These are phyloP conservation scores for Ectobius pallidus DNA, from an alignment of 2,888 invertebrate species.

Conservation along the genomic window DNA sequence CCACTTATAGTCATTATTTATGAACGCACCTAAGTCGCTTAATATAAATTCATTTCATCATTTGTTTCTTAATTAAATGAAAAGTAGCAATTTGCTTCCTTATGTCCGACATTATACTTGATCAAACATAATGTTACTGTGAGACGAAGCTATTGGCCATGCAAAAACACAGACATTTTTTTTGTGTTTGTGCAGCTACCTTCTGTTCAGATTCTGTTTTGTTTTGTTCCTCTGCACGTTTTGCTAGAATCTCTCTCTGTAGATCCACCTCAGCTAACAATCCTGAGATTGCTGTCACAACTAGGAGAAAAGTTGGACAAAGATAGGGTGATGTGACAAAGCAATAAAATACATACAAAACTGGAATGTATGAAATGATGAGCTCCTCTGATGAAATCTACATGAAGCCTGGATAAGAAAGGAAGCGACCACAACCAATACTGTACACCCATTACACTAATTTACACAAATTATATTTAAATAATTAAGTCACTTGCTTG, in stretches of 20 bases:
- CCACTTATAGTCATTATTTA: too few species aligned
- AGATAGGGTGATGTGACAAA: conserved; percentile 22
- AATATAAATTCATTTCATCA: too few species aligned
- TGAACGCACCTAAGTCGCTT: too few species aligned
- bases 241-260: conserved; percentile 59
- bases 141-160: conserved; percentile 35
- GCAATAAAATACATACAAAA: conserved; percentile 5
- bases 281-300: conserved; percentile 80
- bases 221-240: conserved; percentile 41
- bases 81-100: not conserved
- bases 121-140: conserved; percentile 20
- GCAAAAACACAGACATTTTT: conserved; percentile 37
- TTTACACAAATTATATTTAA: too few species aligned
- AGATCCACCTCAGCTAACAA: conserved; percentile 81
- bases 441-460: not conserved
- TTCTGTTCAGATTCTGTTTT: conserved; percentile 33
- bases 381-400: conserved; percentile 25
- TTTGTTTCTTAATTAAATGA: too few species aligned
- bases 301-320: conserved; percentile 56
- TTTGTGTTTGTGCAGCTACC: too few species aligned
- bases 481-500: too few species aligned
- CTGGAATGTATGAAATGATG: not conserved
- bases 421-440: conserved; percentile 10
- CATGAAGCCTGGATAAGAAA: conserved; percentile 25
- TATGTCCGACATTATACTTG: conserved; percentile 1